Percentiles rank a stretch among this genome's conserved stretches.
phyloP scores from a whole-genome alignment of 2,113 vertebrate species.

The Phylloscopus trochilus region DNA sequence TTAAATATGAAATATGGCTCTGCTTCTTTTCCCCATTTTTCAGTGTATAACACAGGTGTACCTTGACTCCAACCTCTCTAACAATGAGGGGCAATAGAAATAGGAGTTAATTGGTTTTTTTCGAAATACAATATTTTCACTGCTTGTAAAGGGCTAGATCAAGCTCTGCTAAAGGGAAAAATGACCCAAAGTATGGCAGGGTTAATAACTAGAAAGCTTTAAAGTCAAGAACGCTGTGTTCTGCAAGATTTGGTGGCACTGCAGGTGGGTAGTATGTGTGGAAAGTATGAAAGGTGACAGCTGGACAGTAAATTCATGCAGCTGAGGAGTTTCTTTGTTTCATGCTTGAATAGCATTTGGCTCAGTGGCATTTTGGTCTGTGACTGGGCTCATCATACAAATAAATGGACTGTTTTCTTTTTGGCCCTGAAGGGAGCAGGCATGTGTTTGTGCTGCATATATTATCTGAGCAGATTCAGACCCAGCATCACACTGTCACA shows the following conservation, averaged over 20 bases:
- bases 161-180: background rate
- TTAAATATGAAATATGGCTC: background rate
- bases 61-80: background rate
- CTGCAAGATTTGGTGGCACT: background rate
- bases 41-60: background rate
- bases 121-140: background rate
- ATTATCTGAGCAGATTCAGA: background rate
- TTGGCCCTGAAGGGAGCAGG: background rate
- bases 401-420: constrained; percentile 38
- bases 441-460: background rate
- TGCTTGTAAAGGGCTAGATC: background rate
- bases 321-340: constrained; percentile 24
- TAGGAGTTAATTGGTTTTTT: background rate
- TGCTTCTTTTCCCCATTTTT: background rate
- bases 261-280: background rate
- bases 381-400: background rate
- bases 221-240: background rate
- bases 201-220: background rate
- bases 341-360: constrained; percentile 31
- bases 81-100: background rate
- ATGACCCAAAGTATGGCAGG: background rate
- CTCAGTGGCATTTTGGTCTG: constrained; percentile 36
- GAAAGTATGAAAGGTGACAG: constrained; percentile 4
- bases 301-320: constrained; percentile 13
- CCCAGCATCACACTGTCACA: background rate